phyloP scores from a whole-genome alignment of 2,797 vertebrate genomes.

The Cebuella pygmaea region DNA sequence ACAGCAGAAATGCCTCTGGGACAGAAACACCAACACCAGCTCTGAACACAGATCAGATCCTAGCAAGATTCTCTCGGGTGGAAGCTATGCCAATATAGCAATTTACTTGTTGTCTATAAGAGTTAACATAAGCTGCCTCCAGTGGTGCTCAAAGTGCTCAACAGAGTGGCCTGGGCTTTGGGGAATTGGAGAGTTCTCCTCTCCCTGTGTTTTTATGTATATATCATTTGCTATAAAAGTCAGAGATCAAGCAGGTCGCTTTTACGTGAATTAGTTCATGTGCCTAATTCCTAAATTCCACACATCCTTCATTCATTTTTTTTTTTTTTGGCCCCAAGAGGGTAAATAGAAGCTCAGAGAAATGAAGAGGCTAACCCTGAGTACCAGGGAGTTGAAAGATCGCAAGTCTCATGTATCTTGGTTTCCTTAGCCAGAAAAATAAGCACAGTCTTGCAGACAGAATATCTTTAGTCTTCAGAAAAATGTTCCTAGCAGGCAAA shows the following conservation, averaged over 20 bases:
- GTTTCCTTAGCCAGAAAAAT: not conserved
- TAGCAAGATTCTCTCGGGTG: not conserved
- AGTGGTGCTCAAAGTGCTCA: conserved; percentile 11
- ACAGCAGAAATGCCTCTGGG: not conserved
- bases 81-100: not conserved
- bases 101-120: not conserved
- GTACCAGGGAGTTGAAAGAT: not conserved
- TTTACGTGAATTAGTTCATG: conserved; percentile 35
- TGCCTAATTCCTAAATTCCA: conserved; percentile 18
- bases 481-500: not conserved
- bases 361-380: not conserved
- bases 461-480: not conserved
- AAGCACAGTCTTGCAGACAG: not conserved
- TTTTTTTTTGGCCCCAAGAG: not conserved
- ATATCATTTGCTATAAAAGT: conserved; percentile 7
- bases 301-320: not conserved
- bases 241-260: conserved; percentile 42
- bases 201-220: not conserved
- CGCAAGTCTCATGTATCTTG: not conserved
- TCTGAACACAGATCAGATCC: not conserved
- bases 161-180: not conserved
- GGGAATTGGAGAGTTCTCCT: not conserved
- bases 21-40: not conserved
- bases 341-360: conserved; percentile 2
- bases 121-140: conserved; percentile 17